Evolutionary conservation across 2,113 vertebrate genomes (phyloP), one percentile per base, ranked within the genome.

Genomic region (Tachuris rubrigastra): DNA sequence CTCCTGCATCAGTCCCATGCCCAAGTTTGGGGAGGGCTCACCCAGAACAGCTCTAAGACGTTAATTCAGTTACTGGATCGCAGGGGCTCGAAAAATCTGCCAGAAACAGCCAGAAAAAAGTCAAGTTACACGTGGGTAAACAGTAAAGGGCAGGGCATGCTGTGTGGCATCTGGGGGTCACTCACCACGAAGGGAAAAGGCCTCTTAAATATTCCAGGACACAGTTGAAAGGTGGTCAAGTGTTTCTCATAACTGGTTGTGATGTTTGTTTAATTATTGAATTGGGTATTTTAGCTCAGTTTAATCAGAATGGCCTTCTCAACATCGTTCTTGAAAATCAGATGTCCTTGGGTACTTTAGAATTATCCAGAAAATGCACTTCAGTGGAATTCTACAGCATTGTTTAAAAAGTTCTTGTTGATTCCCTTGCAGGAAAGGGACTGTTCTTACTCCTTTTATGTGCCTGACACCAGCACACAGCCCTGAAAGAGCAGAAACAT

Each of bases 91-190:
- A 30, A 59, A 78, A 59, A 33, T 8, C 20, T 67, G 77, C 68
- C 35, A 4, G 33, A 39, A 89, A 30, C 4, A 2, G 42, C 5
- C 41, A 8, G 55, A 35, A 59, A 8, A 44, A 44, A 15, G 11
- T 37, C 50, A 19, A 20, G n/a, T 9, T 37, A 19, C 2, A 0
- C 0, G 16, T 8, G 5, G 24, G 46, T 19, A 59, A 87, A 12
- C 41, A 50, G 25, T 2, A 10, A 52, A 35, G 25, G 52, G 24
- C 5, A 5, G 41, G 58, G 35, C 10, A 5, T 9, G n/a, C 72
- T 58, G 15, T 16, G 3, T 3, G 23, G 37, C 7, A 12, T 19
- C 16, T 25, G 47, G n/a, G 37, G 72, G 14, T 73, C 58, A 37
- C 58, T 50, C 46, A 12, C 23, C 24, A 27, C 52, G 41, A 24